These are phyloP conservation scores for Sarcophaga carnaria DNA, from an alignment of 2,888 invertebrate genomes.

Conservation along the genomic window DNA sequence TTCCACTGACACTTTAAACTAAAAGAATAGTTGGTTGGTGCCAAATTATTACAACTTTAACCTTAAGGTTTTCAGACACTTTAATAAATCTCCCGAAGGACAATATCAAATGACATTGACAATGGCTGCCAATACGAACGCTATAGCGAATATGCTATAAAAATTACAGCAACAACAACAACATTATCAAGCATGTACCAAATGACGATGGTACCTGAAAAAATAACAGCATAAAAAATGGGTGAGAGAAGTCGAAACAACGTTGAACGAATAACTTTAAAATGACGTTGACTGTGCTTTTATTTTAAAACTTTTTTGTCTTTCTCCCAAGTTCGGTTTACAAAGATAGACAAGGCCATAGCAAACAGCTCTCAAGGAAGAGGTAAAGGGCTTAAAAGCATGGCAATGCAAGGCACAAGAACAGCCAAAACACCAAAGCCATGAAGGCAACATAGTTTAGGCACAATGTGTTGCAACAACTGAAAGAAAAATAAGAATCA, in stretches of 20 bases:
- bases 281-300: slow-evolving; percentile 61
- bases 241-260: neutral
- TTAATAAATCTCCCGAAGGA: slow-evolving; percentile 68
- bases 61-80: slow-evolving; percentile 61
- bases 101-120: slow-evolving; percentile 68
- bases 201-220: no score
- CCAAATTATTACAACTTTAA: slow-evolving; percentile 53
- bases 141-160: slow-evolving; percentile 24
- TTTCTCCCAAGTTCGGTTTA: slow-evolving; percentile 46
- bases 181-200: no score
- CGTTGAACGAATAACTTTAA: slow-evolving; percentile 48
- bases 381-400: no score
- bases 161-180: slow-evolving; percentile 19
- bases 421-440: no score
- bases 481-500: no score
- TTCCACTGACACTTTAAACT: slow-evolving; percentile 40
- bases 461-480: no score
- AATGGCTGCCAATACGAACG: slow-evolving; percentile 33
- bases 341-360: neutral
- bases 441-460: no score
- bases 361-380: neutral
- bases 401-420: no score
- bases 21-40: slow-evolving; percentile 22
- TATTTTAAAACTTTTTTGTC: neutral
- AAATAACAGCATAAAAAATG: no score